Evolutionary conservation across 2,797 vertebrate species (phyloP).

Genomic region (Mus caroli): DNA sequence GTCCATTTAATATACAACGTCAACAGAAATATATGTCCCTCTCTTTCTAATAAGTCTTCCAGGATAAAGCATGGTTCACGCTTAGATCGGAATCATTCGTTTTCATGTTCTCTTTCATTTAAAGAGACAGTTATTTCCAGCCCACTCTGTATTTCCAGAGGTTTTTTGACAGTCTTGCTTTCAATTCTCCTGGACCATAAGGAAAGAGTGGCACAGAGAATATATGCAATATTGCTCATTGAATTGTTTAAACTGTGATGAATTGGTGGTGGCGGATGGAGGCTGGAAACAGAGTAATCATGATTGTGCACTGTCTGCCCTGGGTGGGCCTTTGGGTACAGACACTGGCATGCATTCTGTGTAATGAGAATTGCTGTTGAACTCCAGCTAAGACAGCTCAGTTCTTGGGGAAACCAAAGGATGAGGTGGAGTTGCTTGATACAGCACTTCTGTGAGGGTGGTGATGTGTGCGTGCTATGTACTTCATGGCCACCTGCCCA

Average conservation of each 20-base stretch:
- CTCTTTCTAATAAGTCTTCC: constrained; percentile 80
- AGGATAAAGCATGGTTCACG: constrained; percentile 67
- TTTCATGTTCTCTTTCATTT: constrained; percentile 77
- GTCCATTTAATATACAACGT: constrained; percentile 80
- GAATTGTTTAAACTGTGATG: constrained; percentile 62
- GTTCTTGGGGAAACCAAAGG: constrained; percentile 1
- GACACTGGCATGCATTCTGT: not conserved
- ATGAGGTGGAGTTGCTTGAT: not conserved
- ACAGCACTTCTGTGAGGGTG: accelerated
- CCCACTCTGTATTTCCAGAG: constrained; percentile 55
- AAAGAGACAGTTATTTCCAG: constrained; percentile 78
- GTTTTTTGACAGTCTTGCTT: constrained; percentile 62
- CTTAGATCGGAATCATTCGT: constrained; percentile 53
- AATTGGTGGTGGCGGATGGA: constrained; percentile 5
- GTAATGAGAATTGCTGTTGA: not conserved
- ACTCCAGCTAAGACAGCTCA: not conserved
- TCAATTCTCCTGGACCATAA: constrained; percentile 63
- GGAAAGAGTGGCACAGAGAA: constrained; percentile 40
- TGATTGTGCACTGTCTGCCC: not conserved
- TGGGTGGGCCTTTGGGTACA: not conserved
- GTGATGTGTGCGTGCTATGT: accelerated
- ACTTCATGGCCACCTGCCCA: not conserved
- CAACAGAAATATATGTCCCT: constrained; percentile 67
- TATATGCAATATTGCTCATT: constrained; percentile 14
- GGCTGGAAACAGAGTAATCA: constrained; percentile 17